A percentile compares a stretch with the other conserved stretches of the same genome.
Conservation (phyloP, 2,113 vertebrate species). For the Neoarius graeffei region DNA sequence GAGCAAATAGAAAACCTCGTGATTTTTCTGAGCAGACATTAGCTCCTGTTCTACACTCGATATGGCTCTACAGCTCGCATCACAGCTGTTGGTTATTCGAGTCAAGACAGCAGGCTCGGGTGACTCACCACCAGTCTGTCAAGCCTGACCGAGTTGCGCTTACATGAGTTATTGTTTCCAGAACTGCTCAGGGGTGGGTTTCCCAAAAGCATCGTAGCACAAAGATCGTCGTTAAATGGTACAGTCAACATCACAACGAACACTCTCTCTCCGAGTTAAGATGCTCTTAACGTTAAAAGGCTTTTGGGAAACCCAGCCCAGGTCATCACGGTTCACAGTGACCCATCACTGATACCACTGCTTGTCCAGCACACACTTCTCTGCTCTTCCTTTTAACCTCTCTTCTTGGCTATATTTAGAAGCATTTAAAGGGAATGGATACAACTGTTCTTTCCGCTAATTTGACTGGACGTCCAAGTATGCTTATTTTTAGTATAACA, state of each 20-base stretch:
- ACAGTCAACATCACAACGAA: no score
- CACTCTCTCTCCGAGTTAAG: no score
- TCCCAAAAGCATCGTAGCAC: no score
- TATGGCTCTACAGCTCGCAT: not conserved
- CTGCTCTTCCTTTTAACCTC: not conserved
- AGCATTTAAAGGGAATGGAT: not conserved
- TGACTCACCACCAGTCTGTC: not conserved
- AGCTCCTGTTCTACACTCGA: not conserved
- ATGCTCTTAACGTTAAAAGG: no score
- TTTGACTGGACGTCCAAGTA: not conserved
- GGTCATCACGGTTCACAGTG: not conserved
- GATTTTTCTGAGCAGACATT: not conserved
- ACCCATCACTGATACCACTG: not conserved
- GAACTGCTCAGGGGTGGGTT: no score
- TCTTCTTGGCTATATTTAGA: not conserved
- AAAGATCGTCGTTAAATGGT: no score
- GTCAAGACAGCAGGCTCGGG: not conserved
- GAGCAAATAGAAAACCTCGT: not conserved
- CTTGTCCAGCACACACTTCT: not conserved
- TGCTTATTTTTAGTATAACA: not conserved
- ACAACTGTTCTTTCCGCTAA: not conserved
- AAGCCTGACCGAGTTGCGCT: not conserved
- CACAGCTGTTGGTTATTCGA: not conserved
- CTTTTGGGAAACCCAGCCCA: not conserved
- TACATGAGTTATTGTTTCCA: not conserved